Conservation (phyloP, 1,140 invertebrate species). For the Drosophila auraria region DNA sequence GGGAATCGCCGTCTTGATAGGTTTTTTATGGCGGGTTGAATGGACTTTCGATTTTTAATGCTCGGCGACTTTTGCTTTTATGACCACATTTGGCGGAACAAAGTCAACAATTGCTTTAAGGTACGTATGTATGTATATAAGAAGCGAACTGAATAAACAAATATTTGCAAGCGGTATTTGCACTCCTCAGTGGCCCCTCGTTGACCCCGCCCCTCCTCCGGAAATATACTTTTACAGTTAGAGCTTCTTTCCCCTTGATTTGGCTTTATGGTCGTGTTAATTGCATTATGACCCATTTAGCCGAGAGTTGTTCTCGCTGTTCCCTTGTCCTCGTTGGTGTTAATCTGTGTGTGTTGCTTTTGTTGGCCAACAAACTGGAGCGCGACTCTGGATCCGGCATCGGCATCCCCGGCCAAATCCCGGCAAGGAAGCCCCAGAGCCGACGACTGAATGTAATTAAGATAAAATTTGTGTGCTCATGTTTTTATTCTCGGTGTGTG, state of each 20-base stretch:
- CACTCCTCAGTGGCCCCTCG: slow-evolving; percentile 7
- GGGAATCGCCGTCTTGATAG: slow-evolving; percentile 11
- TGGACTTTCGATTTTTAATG: slow-evolving; percentile 75
- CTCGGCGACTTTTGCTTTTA: slow-evolving; percentile 49
- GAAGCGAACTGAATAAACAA: slow-evolving; percentile 55
- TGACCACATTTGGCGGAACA: slow-evolving; percentile 59
- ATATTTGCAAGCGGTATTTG: slow-evolving; percentile 72
- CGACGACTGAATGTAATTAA: slow-evolving; percentile 69
- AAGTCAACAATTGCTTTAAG: slow-evolving; percentile 63
- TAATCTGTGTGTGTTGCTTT: slow-evolving; percentile 16
- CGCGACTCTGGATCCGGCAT: slow-evolving; percentile 40
- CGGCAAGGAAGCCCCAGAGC: slow-evolving; percentile 28
- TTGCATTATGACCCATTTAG: slow-evolving; percentile 77
- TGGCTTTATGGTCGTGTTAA: slow-evolving; percentile 70
- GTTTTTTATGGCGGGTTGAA: slow-evolving; percentile 59
- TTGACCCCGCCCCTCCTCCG: slow-evolving; percentile 8
- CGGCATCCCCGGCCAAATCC: slow-evolving; percentile 26
- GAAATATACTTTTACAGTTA: slow-evolving; percentile 73
- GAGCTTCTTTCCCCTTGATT: slow-evolving; percentile 58
- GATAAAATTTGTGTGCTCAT: slow-evolving; percentile 60
- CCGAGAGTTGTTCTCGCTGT: slow-evolving; percentile 41
- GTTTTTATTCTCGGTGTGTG: slow-evolving; percentile 33
- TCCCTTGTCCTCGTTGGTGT: slow-evolving; percentile 28
- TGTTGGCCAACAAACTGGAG: slow-evolving; percentile 61
- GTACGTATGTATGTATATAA: slow-evolving; percentile 24